phyloP scores from a whole-genome alignment of 2,888 invertebrate species.

The Eurytoma californica region DNA sequence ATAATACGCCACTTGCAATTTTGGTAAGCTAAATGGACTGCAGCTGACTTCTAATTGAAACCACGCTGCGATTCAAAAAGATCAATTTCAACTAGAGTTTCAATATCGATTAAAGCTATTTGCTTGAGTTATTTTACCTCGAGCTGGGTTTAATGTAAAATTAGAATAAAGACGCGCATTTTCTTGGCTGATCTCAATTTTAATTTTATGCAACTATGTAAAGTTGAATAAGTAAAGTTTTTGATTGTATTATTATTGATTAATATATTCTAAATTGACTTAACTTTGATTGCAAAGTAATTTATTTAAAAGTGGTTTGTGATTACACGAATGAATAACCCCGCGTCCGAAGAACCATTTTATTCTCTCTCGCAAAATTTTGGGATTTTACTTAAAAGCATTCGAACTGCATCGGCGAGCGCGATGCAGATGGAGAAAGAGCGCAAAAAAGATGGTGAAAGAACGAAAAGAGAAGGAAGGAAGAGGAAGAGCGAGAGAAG shows the following conservation, averaged over 20 bases:
- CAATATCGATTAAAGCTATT: not conserved
- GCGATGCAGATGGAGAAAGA: conserved; percentile 43
- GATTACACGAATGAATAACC: too few relatives aligned
- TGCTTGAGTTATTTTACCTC: not conserved
- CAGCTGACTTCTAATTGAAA: conserved; percentile 46
- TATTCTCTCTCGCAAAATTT: conserved; percentile 16
- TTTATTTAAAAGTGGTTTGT: too few relatives aligned
- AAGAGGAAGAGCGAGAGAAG: conserved; percentile 1
- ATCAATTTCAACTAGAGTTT: conserved; percentile 11
- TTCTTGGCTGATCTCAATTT: too few relatives aligned
- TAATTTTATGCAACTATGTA: too few relatives aligned
- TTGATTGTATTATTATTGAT: too few relatives aligned
- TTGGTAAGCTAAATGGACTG: conserved; percentile 38
- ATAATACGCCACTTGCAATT: conserved; percentile 47
- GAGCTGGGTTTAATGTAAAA: too few relatives aligned
- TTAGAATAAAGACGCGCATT: too few relatives aligned
- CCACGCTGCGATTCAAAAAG: conserved; percentile 6
- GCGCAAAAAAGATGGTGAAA: not conserved
- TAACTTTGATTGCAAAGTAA: too few relatives aligned
- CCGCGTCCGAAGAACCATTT: too few relatives aligned
- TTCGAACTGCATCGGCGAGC: conserved; percentile 27
- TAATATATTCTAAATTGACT: too few relatives aligned
- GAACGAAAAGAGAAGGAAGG: conserved; percentile 1
- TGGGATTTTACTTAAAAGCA: conserved; percentile 48
- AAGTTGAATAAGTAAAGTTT: too few relatives aligned